Conservation (phyloP, 2,113 vertebrate species). For the Hippolais icterina region DNA sequence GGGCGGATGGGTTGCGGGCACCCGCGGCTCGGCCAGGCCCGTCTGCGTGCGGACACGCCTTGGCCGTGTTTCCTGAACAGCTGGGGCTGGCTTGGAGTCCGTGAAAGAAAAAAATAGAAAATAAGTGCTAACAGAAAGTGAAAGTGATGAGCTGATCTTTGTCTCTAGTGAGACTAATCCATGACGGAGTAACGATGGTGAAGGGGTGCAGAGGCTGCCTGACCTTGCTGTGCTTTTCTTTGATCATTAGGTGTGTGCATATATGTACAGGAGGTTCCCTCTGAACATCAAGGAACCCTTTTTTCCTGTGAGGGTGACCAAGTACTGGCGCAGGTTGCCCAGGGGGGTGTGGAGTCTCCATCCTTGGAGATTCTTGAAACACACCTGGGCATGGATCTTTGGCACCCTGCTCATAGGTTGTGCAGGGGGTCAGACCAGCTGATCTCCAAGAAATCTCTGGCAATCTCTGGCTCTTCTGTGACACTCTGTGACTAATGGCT, state of each 20-base stretch:
- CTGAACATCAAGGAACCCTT: accelerated
- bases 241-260: accelerated
- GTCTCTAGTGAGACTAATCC: not conserved
- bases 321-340: not conserved
- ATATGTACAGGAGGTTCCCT: accelerated
- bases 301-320: too few relatives aligned
- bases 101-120: accelerated
- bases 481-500: not conserved
- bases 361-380: not conserved
- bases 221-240: accelerated
- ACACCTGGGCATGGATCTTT: not conserved
- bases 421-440: not conserved
- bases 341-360: not conserved
- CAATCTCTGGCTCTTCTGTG: too few relatives aligned
- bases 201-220: too few relatives aligned
- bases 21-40: accelerated
- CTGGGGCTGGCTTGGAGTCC: accelerated
- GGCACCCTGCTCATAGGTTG: too few relatives aligned
- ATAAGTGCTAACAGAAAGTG: accelerated
- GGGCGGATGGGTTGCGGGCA: not conserved
- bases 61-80: accelerated
- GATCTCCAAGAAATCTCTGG: too few relatives aligned
- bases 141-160: too few relatives aligned
- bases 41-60: accelerated
- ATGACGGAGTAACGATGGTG: accelerated